A percentile compares a stretch with the other conserved stretches of the same genome.
These are phyloP conservation scores for Phaethornis superciliosus DNA, from an alignment of 2,113 vertebrate genomes.

Conservation along the genomic window DNA sequence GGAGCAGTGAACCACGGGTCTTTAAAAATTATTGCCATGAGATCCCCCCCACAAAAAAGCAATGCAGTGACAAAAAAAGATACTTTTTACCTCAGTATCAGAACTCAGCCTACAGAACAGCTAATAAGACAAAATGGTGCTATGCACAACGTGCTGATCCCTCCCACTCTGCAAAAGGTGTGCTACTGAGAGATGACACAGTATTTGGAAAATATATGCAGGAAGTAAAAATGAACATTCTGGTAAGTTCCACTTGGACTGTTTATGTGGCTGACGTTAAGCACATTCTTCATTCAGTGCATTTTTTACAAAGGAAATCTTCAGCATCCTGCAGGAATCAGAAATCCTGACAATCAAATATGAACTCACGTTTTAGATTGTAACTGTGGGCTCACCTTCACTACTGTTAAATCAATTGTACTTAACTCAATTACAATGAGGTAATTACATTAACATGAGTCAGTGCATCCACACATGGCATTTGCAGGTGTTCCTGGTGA, in stretches of 20 bases:
- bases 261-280: neutral
- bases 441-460: constrained; percentile 72
- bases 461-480: constrained; percentile 69
- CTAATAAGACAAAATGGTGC: neutral
- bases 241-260: neutral
- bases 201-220: neutral
- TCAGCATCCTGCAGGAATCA: neutral
- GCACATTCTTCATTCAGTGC: neutral
- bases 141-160: neutral
- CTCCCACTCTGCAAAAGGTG: neutral
- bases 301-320: neutral
- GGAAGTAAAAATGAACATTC: neutral
- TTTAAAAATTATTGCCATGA: neutral
- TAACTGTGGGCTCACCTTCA: constrained; percentile 58
- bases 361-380: neutral
- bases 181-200: fast-evolving
- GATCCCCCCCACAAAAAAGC: neutral
- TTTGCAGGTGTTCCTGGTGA: constrained; percentile 50
- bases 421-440: constrained; percentile 68
- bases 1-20: neutral
- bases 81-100: neutral
- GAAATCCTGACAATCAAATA: constrained; percentile 23
- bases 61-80: neutral
- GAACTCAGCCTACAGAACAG: neutral
- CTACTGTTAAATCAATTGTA: constrained; percentile 66